Evolutionary conservation across 2,888 invertebrate species (phyloP), one percentile per base, ranked within the genome.

Genomic region (Cephalotes varians): DNA sequence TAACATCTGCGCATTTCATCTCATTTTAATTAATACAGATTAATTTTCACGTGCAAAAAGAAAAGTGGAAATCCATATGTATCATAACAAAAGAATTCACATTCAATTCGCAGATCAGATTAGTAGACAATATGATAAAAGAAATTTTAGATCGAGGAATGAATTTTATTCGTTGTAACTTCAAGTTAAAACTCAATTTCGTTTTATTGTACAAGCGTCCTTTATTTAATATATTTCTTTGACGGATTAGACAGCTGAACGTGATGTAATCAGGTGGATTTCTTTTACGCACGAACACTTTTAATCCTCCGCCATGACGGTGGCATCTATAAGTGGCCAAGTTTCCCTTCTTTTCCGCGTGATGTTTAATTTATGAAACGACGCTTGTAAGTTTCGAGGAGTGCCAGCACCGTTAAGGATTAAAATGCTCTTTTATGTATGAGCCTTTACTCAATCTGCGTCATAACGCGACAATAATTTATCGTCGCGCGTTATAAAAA

Each of bases 321-420:
- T 25, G 12, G n/a, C n/a, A 21, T 64, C 28, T 64, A 49, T 3
- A 40, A 65, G 6, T 40, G 6, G 21, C 10, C 31, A 40, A 76
- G 51, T 65, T 76, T 76, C 37, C 37, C 65, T 65, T 65, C 40
- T 54, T 65, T 76, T 65, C 21, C 15, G 25, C 40, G 18, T 51
- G n/a, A 81, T 71, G 60, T 72, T 81, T 72, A 73, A 71, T 72
- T 73, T 81, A 72, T 60, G 71, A 72, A 58, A 40, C 18, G 60
- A 18, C 34, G 12, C 18, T 74, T 47, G 37, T 34, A 47, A 60
- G 47, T 72, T 73, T 74, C 40, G 51, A 51, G 51, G 18, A 47
- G n/a, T 65, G 12, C n/a, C 18, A 28, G 37, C 37, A 7, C 15
- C n/a, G 25, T 65, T 76, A 40, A 51, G 40, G 65, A 76, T 40